phyloP scores from a whole-genome alignment of 2,888 invertebrate species.

The Sympetrum striolatum region DNA sequence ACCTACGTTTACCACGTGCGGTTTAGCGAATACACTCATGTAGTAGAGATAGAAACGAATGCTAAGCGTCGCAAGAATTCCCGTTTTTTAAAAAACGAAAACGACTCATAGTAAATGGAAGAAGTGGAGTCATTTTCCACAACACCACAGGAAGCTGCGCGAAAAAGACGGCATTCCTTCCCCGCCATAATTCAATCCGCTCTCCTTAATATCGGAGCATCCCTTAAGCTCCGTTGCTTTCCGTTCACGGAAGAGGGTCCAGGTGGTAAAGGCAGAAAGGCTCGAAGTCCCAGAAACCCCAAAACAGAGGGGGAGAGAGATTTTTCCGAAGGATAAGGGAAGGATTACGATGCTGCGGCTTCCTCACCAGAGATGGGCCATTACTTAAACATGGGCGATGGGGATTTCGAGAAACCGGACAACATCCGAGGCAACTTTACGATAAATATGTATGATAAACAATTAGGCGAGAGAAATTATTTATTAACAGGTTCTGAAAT shows the following conservation, averaged over 20 bases:
- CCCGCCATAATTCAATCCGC: conserved; percentile 16
- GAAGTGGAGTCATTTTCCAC: neutral
- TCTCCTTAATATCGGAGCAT: neutral
- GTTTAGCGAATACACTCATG: too few species aligned
- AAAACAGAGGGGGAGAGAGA: neutral
- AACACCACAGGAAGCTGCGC: neutral
- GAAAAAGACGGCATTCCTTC: neutral
- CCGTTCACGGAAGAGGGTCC: neutral
- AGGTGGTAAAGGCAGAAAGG: conserved; percentile 23
- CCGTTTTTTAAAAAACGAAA: neutral
- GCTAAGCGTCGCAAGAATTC: neutral
- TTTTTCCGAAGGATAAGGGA: neutral
- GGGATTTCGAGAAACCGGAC: neutral
- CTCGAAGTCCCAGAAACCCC: conserved; percentile 9
- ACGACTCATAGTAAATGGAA: neutral
- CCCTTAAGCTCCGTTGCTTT: conserved; percentile 14
- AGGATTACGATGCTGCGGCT: neutral
- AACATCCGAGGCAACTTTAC: neutral
- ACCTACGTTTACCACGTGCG: too few species aligned
- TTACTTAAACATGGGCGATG: conserved; percentile 40
- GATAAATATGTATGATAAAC: neutral
- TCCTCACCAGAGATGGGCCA: neutral
- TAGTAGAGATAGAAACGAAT: neutral
- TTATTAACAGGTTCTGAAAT: neutral
- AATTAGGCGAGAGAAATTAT: neutral